These are phyloP conservation scores for Lepidocyrtinus sp. DNA, from an alignment of 2,888 invertebrate genomes.

Conservation along the genomic window DNA sequence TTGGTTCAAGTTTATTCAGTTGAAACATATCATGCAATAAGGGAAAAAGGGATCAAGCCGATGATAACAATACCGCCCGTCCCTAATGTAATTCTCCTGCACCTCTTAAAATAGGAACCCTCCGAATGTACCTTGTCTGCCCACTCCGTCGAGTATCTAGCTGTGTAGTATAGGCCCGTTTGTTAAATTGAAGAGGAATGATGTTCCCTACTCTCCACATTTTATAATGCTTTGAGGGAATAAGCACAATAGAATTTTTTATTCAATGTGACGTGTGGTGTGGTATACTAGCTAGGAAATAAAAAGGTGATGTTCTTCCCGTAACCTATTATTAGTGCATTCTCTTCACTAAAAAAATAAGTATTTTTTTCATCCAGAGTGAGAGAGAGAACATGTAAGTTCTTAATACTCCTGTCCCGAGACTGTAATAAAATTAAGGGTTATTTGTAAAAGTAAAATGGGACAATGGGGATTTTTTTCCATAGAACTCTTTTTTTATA, in stretches of 20 bases:
- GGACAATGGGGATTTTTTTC: constrained; percentile 60
- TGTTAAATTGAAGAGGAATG: constrained; percentile 5
- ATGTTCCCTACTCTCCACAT: neutral
- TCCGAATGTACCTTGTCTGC: neutral
- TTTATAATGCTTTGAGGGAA: no score
- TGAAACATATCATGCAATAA: no score
- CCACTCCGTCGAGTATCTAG: no score
- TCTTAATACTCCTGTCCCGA: constrained; percentile 52
- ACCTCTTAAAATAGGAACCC: neutral
- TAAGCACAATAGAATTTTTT: no score
- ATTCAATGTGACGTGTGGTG: neutral
- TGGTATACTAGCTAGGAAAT: neutral
- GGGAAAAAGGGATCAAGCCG: no score
- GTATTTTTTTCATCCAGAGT: neutral
- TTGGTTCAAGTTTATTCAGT: no score
- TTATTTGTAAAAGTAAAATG: constrained; percentile 67
- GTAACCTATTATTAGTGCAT: constrained; percentile 21
- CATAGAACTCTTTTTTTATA: neutral
- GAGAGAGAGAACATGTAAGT: constrained; percentile 13
- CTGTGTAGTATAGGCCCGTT: no score
- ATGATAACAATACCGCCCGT: no score
- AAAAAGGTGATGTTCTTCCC: no score
- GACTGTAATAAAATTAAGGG: constrained; percentile 68
- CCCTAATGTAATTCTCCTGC: no score
- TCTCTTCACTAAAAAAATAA: neutral